Evolutionary conservation across 2,113 vertebrate species (phyloP).

Genomic region (Grantiella picta): DNA sequence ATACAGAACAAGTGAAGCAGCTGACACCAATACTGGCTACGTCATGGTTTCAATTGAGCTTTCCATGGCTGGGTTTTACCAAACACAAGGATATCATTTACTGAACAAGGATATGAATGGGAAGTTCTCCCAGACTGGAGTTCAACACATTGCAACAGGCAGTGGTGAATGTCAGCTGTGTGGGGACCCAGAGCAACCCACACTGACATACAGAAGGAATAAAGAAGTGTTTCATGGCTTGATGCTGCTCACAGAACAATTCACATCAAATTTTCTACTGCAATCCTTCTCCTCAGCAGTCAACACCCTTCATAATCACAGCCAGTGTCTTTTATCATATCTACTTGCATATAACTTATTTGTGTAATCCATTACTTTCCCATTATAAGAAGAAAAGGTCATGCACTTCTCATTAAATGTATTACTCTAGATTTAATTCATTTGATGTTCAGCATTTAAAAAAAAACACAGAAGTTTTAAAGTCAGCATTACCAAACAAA

Average conservation of each 20-base stretch:
- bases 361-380: neutral
- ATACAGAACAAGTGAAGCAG: neutral
- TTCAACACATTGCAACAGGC: neutral
- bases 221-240: neutral
- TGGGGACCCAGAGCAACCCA: neutral
- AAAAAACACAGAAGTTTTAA: neutral
- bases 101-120: neutral
- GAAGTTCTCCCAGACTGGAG: neutral
- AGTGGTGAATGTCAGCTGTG: neutral
- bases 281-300: neutral
- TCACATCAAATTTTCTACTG: neutral
- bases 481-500: neutral
- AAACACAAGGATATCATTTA: neutral
- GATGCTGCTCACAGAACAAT: neutral
- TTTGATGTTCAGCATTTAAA: neutral
- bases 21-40: neutral
- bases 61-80: rapidly evolving
- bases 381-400: slow-evolving; percentile 42
- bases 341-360: neutral
- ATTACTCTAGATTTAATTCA: slow-evolving; percentile 10
- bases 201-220: neutral
- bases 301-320: neutral
- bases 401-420: neutral
- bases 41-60: neutral
- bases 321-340: neutral